These are phyloP conservation scores for Agrotis ipsilon DNA, from an alignment of 2,888 invertebrate genomes.

Conservation along the genomic window DNA sequence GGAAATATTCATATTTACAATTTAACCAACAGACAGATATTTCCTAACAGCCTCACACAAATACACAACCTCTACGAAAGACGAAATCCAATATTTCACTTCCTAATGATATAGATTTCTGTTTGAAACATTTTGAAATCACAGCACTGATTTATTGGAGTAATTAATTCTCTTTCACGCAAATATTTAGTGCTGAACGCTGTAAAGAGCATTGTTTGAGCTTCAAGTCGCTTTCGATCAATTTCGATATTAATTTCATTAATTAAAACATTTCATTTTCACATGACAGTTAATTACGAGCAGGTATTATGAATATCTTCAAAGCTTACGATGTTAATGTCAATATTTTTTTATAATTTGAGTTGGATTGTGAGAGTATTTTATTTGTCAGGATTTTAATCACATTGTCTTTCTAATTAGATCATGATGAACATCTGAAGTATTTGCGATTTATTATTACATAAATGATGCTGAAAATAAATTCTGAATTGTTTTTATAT, in stretches of 20 bases:
- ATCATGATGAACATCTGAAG: too few species aligned
- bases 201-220: conserved; percentile 51
- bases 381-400: conserved; percentile 10
- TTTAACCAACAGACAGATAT: conserved; percentile 12
- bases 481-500: neutral
- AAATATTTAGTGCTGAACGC: conserved; percentile 61
- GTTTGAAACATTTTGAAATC: conserved; percentile 52
- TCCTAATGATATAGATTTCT: conserved; percentile 57
- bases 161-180: conserved; percentile 53
- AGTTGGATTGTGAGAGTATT: conserved; percentile 13
- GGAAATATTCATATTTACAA: conserved; percentile 18
- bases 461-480: neutral
- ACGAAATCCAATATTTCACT: conserved; percentile 55
- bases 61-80: conserved; percentile 46
- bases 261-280: conserved; percentile 49
- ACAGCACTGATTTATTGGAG: conserved; percentile 57
- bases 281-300: conserved; percentile 53
- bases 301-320: conserved; percentile 35
- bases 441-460: too few species aligned
- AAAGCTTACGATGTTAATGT: conserved; percentile 25
- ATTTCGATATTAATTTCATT: conserved; percentile 41
- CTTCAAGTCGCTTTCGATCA: conserved; percentile 40
- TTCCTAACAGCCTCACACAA: conserved; percentile 33
- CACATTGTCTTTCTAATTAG: neutral
- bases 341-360: conserved; percentile 32